Conservation (phyloP, 2,113 vertebrate genomes). For the Setophaga coronata region DNA sequence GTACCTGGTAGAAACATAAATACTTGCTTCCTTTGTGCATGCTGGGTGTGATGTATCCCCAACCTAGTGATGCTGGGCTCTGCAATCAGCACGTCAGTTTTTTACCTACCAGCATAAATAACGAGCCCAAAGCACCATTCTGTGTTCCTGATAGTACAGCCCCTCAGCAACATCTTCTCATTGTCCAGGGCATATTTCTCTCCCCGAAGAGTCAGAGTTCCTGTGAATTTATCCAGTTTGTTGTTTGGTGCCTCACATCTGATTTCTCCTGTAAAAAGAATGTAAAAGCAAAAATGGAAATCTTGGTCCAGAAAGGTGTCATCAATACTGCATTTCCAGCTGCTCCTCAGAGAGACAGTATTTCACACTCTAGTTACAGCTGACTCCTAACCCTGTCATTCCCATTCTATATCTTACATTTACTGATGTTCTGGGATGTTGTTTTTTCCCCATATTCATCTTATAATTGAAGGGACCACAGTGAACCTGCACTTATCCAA, state of each 20-base stretch:
- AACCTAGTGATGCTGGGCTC: neutral
- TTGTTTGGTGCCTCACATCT: constrained; percentile 92
- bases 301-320: neutral
- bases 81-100: neutral
- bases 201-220: constrained; percentile 77
- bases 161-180: constrained; percentile 89
- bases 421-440: neutral
- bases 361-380: neutral
- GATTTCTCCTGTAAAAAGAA: constrained; percentile 81
- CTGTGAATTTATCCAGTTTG: constrained; percentile 88
- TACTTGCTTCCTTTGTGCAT: neutral
- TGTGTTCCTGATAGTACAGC: constrained; percentile 91
- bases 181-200: constrained; percentile 83
- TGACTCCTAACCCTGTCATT: rapidly evolving
- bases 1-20: neutral
- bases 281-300: neutral
- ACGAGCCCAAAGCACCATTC: constrained; percentile 96
- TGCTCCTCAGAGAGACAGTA: neutral
- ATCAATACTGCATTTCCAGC: neutral
- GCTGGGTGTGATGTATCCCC: neutral
- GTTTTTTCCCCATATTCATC: neutral
- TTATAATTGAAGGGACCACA: neutral
- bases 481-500: neutral
- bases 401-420: neutral
- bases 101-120: constrained; percentile 85